Percentiles rank a stretch among this genome's conserved stretches.
Evolutionary conservation across 1,140 invertebrate species (phyloP).

Genomic region (Geopemphigus sp.): DNA sequence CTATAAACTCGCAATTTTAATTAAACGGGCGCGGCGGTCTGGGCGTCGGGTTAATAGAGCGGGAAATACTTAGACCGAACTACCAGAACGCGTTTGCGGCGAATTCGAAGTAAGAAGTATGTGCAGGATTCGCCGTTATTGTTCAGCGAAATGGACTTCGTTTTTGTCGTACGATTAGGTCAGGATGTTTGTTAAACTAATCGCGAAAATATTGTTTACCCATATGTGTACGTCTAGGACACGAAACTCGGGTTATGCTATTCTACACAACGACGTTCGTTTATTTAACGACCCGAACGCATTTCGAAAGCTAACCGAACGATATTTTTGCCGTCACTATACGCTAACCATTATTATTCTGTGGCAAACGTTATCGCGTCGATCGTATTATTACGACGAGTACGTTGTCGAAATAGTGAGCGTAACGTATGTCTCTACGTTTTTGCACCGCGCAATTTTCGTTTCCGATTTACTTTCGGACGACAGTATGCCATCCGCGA

Average conservation of each 20-base stretch:
- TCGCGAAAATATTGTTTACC: not conserved
- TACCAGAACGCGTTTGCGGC: not conserved
- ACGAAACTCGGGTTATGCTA: too few species aligned
- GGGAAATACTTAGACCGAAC: not conserved
- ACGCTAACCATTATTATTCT: too few species aligned
- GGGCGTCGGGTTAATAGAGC: not conserved
- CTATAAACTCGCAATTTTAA: conserved; percentile 2
- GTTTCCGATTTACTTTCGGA: not conserved
- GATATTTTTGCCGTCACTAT: too few species aligned
- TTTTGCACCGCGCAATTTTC: not conserved
- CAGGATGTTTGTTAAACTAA: not conserved
- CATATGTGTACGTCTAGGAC: not conserved
- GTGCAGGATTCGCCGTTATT: not conserved
- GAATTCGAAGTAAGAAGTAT: not conserved
- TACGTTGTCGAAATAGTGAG: too few species aligned
- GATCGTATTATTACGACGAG: too few species aligned
- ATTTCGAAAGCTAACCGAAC: too few species aligned
- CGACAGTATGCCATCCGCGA: not conserved
- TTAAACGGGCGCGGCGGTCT: not conserved
- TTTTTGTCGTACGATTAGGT: not conserved
- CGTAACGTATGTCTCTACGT: not conserved
- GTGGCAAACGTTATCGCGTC: too few species aligned
- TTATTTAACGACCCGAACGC: too few species aligned
- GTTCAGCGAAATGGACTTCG: not conserved
- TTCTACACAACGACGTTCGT: too few species aligned